These are phyloP conservation scores for Alectoris magna DNA, from an alignment of 2,797 vertebrate genomes.

Conservation along the genomic window DNA sequence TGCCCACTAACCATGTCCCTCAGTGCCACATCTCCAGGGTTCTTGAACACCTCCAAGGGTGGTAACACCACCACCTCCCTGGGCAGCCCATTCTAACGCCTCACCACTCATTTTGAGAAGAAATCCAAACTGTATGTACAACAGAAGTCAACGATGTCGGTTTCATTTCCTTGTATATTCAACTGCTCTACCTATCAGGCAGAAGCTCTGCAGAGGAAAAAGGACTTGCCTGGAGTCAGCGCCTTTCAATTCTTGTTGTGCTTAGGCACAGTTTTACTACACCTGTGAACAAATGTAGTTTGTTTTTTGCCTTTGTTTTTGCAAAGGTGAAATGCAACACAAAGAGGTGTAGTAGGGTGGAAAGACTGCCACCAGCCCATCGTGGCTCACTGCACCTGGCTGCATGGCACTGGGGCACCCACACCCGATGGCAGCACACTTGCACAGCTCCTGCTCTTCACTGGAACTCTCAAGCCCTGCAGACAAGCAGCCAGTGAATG, in stretches of 20 bases:
- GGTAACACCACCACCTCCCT: too few species aligned
- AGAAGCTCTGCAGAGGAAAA: neutral
- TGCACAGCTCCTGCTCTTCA: neutral
- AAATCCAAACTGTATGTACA: neutral
- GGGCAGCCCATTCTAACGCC: too few species aligned
- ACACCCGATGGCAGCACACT: neutral
- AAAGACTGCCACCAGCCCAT: neutral
- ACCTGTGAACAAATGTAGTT: neutral
- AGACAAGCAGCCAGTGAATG: neutral
- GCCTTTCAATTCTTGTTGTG: neutral
- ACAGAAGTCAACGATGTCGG: neutral
- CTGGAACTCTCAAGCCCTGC: neutral
- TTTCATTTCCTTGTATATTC: neutral
- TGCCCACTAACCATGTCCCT: too few species aligned
- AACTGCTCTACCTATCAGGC: neutral
- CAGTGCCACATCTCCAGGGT: too few species aligned
- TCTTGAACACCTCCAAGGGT: too few species aligned
- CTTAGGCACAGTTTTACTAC: neutral
- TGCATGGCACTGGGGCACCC: neutral
- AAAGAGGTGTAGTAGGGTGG: neutral
- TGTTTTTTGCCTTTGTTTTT: fast-evolving
- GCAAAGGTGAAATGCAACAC: neutral
- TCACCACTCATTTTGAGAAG: too few species aligned
- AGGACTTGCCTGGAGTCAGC: neutral
- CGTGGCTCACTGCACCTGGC: fast-evolving